Evolutionary conservation across 2,113 vertebrate genomes (phyloP), one percentile per base, ranked within the genome.

Genomic region (Hippocampus guttulatus): DNA sequence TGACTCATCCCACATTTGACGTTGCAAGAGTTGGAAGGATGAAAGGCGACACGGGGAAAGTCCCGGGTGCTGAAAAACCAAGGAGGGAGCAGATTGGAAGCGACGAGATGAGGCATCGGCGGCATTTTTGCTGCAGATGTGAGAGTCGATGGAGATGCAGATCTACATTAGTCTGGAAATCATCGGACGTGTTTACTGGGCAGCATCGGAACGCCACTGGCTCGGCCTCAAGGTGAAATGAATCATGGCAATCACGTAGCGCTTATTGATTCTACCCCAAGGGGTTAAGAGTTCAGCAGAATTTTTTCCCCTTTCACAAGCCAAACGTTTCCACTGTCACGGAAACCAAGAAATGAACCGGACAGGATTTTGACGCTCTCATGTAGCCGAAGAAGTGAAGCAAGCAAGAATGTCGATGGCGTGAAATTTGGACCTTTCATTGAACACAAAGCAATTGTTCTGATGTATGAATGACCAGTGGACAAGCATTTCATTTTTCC

Each of bases 121-220:
- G 51, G 62, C 38, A 15, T 75, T 43, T 73, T 60, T 60, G 55
- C 30, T 1, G 51, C 80, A 88, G 71, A 79, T 79, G 79, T 78
- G 75, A 70, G 47, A 25, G 0, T 4, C 54, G 5, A 33, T 72
- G 69, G 75, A 70, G 43, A 27, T 0, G 8, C 43, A 23, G 1
- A 77, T 82, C 71, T 30, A 40, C 23, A 74, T 49, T 4, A 11
- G 23, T 63, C 79, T 89, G 84, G 81, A 76, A 78, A 16, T 62
- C 66, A 80, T 87, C 78, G 76, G 25, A 58, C 20, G 62, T 16
- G 0, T 12, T 40, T 10, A 45, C 12, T 64, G 70, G 66, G 74
- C 30, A 60, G 54, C 68, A 58, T 33, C 30, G 33, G 67, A 74
- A 67, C 67, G 66, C 23, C 10, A 64, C 57, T 27, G 60, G n/a